phyloP scores from a whole-genome alignment of 2,113 vertebrate species.

The Pimephales promelas region DNA sequence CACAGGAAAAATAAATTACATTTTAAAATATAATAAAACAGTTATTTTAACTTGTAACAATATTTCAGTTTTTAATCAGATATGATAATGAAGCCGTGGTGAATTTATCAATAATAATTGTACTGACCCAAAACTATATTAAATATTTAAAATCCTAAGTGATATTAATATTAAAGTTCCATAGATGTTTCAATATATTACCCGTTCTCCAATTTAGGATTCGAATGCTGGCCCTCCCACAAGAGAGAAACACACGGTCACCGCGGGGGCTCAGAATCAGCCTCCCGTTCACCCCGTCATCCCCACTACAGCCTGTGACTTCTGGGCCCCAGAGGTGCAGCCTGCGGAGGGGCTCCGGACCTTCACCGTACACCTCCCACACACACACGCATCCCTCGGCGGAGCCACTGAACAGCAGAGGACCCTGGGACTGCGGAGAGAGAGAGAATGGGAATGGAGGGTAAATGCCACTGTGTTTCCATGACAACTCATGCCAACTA shows the following conservation, averaged over 20 bases:
- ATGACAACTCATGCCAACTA: constrained; percentile 43
- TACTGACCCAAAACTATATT: too few relatives aligned
- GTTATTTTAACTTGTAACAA: too few relatives aligned
- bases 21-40: too few relatives aligned
- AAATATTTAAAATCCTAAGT: too few relatives aligned
- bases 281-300: constrained; percentile 41
- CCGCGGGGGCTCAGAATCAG: constrained; percentile 75
- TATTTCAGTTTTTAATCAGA: too few relatives aligned
- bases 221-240: constrained; percentile 73
- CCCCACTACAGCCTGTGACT: constrained; percentile 69
- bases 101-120: too few relatives aligned
- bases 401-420: constrained; percentile 77
- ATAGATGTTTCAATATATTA: constrained; percentile 48
- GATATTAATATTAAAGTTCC: not conserved
- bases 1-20: too few relatives aligned
- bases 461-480: constrained; percentile 45
- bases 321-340: constrained; percentile 70
- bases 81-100: too few relatives aligned
- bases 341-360: constrained; percentile 65
- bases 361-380: constrained; percentile 71
- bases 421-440: constrained; percentile 75
- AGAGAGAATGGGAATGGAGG: constrained; percentile 34
- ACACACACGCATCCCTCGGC: constrained; percentile 76
- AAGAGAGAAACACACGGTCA: constrained; percentile 71
- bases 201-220: constrained; percentile 78